Base-by-base conservation (phyloP, 92 coral and sea anemone species). In the Diadumene lineata region DNA sequence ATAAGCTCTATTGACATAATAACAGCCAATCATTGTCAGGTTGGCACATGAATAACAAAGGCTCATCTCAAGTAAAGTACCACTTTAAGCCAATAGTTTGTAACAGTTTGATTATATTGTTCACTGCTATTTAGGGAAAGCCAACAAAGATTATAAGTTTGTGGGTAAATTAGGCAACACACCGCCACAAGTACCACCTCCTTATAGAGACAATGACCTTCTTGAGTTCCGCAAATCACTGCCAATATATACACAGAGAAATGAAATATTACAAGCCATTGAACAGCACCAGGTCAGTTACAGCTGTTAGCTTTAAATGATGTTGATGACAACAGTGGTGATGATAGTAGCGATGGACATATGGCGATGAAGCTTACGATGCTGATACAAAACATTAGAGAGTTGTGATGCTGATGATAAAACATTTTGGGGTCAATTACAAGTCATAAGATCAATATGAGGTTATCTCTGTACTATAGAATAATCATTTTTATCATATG, bases 201-300 rank as follows among this genome's bases (percentile, higher is more conserved):
- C 60, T 6, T 50, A 71, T 7, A 86, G 81, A 50, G 84, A 79
- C 43, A 94, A 92, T 67, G 97, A 94, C 11, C 79, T 94, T 73
- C 69, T 88, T n/a, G 79, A 82, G 27, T 92, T 94, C 73, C 98
- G 98, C 46, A 76, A 46, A 48, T 83, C 90, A 31, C 65, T 94
- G 50, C 98, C 98, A 11, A 86, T 94, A 60, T 79, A 70, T 43
- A 90, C 79, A 55, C 81, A 86, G 71, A 87, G 83, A 64, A 87
- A 77, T 51, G 83, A 81, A 33, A 86, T 94, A 31, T 43, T 92
- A 64, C 86, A 86, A 65, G 83, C 79, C 18, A 84, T 94, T 60
- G 77, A 88, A 34, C 89, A 75, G 31, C 81, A 86, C 66, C 93
- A 87, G 92, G 98, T 94, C 19, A 69, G 65, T 22, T 53, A 2